Base-by-base conservation (phyloP, 2,888 invertebrate species). In the Amphipoea lucens region DNA sequence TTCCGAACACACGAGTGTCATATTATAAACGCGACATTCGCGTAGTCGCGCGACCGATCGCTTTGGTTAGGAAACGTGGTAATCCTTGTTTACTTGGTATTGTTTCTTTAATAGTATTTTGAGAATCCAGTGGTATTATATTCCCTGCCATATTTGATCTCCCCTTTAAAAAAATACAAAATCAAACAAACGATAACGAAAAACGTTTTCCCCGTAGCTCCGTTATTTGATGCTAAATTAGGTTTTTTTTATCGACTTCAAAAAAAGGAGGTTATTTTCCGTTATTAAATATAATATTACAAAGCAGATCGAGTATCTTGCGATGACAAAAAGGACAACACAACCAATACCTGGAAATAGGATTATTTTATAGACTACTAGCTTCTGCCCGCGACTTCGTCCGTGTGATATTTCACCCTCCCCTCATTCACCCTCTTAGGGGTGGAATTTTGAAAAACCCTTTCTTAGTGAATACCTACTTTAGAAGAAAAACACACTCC, bases 81-180 rank as follows among this genome's bases (percentile, higher is more conserved):
- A 23, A 23, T 23, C 5, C 4, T 57, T 17, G 70, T 7, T 23
- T 40, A n/a, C 17, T 57, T n/a, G 11, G 40, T 70, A 40, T n/a
- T 42, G 3, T 65, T 54, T 4, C 40, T 20, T 65, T 29, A 17
- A 23, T 23, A n/a, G 4, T 29, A 42, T 48, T 69, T 80, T n/a
- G 11, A 74, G 69, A 80, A 74, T 73, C 12, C 65, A n/a, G 9
- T n/a, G 48, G 20, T 40, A 76, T n/a, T 48, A 60, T 2, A 70
- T 78, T 36, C 17, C 23, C 29, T n/a, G 23, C 9, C 23, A 45
- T n/a, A 82, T 78, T 70, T 62, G 82, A 78, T 82, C 7, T 36
- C 42, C 20, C 42, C n/a, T 73, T 62, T 74, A 70, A 74, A 54
- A 74, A 2, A 4, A 40, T 4, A 40, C 40, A 40, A 5, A 40